Evolutionary conservation across 2,888 invertebrate genomes (phyloP), one percentile per base, ranked within the genome.

Genomic region (Halictus ligatus): DNA sequence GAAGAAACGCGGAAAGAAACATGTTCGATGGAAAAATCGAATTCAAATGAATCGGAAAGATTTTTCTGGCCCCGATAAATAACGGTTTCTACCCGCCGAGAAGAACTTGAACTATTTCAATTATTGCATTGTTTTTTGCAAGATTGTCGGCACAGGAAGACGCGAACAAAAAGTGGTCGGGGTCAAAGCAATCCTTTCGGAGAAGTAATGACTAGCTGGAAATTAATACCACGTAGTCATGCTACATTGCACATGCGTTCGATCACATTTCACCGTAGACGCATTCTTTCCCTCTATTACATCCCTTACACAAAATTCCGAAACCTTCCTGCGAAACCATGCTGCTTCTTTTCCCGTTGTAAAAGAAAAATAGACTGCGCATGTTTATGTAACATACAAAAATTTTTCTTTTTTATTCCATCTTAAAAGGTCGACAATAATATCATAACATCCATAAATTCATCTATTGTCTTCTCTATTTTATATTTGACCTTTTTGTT

Each of bases 141-240:
- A n/a, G 58, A 58, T 58, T 58, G 64, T 29, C 64, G 29, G 64
- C 2, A 7, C 29, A 4, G 58, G 29, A 29, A 29, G 29, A 15
- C 64, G 29, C 7, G 29, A 64, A 64, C 29, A 64, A 15, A 29
- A 64, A 64, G 29, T 25, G 15, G 29, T 29, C 15, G 29, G 29
- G 64, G 15, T 29, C 15, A 15, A 64, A 64, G 64, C 25, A 64
- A 64, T 29, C 64, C 64, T 60, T 64, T 29, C 29, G 64, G 64
- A 64, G 64, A 64, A 29, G 64, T 64, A 64, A 64, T 64, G 64
- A 64, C 64, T 64, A 18, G 64, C 15, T 64, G 64, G 64, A 64
- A 64, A 64, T 64, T 64, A 29, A 64, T 64, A 29, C 29, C 29
- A 64, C 64, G 15, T 7, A 29, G 64, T 64, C 64, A 64, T 64